These are phyloP conservation scores for Apotomis capreana DNA, from an alignment of 2,888 invertebrate species.

Conservation along the genomic window DNA sequence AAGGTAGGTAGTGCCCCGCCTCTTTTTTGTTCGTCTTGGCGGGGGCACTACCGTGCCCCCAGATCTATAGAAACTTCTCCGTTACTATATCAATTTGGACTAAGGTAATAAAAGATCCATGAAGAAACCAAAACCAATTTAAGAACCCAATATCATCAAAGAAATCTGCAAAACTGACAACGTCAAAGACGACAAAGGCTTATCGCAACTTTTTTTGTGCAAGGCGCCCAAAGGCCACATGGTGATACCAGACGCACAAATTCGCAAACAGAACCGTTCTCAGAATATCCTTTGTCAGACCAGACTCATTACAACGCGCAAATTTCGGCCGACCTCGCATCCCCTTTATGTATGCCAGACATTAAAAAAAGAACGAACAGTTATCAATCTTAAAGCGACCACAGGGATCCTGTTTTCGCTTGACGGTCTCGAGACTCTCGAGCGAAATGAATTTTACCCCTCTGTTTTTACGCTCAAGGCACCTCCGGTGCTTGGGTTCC, in stretches of 20 bases:
- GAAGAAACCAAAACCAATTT: slow-evolving; percentile 6
- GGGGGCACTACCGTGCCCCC: too few relatives aligned
- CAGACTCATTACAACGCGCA: slow-evolving; percentile 71
- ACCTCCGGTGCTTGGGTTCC: slow-evolving; percentile 56
- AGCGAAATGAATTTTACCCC: slow-evolving; percentile 68
- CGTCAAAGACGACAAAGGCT: slow-evolving; percentile 32
- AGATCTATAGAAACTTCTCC: too few relatives aligned
- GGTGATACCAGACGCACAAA: slow-evolving; percentile 65
- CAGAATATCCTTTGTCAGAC: slow-evolving; percentile 76
- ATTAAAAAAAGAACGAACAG: slow-evolving; percentile 61
- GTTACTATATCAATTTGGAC: too few relatives aligned
- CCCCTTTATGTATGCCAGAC: slow-evolving; percentile 79
- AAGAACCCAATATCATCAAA: neutral
- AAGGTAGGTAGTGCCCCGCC: too few relatives aligned
- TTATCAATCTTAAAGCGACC: slow-evolving; percentile 43
- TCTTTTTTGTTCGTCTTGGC: too few relatives aligned
- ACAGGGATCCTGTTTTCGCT: slow-evolving; percentile 46
- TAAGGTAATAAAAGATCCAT: neutral
- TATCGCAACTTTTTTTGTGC: slow-evolving; percentile 52
- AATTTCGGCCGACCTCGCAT: slow-evolving; percentile 74
- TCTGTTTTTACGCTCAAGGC: slow-evolving; percentile 67
- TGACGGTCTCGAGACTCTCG: slow-evolving; percentile 15
- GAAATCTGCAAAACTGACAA: slow-evolving; percentile 11
- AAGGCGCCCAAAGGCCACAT: slow-evolving; percentile 60
- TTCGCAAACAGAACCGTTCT: slow-evolving; percentile 71